These are phyloP conservation scores for Sciaenops ocellatus DNA, from an alignment of 2,797 vertebrate genomes.

Conservation along the genomic window DNA sequence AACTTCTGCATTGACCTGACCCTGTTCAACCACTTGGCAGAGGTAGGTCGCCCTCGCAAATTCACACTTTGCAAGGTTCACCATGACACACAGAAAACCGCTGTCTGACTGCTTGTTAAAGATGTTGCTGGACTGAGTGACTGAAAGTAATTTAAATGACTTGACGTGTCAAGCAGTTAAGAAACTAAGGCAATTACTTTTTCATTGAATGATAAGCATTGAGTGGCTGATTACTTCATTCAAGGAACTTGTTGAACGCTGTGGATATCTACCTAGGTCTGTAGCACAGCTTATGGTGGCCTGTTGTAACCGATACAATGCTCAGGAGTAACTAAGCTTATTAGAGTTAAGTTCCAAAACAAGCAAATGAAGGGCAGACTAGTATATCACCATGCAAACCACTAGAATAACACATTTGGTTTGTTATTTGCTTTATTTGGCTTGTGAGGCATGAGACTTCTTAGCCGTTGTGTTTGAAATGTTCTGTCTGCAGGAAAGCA, in stretches of 20 bases:
- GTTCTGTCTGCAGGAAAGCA: conserved; percentile 12
- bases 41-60: too few species aligned
- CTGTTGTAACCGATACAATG: conserved; percentile 15
- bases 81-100: neutral
- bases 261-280: neutral
- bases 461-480: conserved; percentile 28
- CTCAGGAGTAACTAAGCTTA: conserved; percentile 27
- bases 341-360: conserved; percentile 31
- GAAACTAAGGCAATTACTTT: neutral
- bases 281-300: conserved; percentile 8
- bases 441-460: conserved; percentile 32
- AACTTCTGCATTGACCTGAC: too few species aligned
- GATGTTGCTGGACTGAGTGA: neutral
- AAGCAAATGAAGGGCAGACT: conserved; percentile 22
- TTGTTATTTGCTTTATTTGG: conserved; percentile 52
- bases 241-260: neutral
- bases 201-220: neutral
- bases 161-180: neutral
- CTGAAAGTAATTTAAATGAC: neutral
- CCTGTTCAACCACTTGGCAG: too few species aligned
- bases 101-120: neutral
- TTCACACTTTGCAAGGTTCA: too few species aligned
- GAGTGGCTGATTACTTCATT: neutral
- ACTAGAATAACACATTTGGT: conserved; percentile 11
- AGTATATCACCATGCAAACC: conserved; percentile 14